Base-by-base conservation (phyloP, 2,113 vertebrate genomes). In the Myiopsitta monachus region DNA sequence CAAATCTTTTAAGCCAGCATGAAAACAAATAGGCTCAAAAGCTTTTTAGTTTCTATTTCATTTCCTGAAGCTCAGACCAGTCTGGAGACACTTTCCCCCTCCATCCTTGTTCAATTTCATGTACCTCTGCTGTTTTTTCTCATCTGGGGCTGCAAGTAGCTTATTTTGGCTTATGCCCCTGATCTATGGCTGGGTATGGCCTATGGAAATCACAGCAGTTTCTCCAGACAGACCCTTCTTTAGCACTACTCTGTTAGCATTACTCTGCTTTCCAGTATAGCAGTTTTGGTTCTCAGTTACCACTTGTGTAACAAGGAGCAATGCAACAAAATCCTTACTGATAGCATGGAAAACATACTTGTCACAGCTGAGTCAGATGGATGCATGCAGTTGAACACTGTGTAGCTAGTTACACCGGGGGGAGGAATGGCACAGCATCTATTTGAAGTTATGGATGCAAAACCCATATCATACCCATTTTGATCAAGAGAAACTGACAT, bases 181-280 rank as follows among this genome's bases (percentile, higher is more conserved):
- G 16, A 10, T 46, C 31, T 1, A 0, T 28, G 16, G 18, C 22
- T 92, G 68, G 6, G 16, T 43, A 51, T 14, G 33, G 8, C 18
- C 33, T n/a, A 10, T 19, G 49, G 30, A 66, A 85, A 72, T 44
- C 19, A 23, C 24, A 54, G 5, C 4, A 68, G 2, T 23, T 82
- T 59, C 38, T 93, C 30, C 54, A 94, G 36, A 12, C 9, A 57
- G 75, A 49, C 6, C 6, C 26, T 76, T 57, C 18, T 43, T 3
- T 2, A 54, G 21, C 0, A 1, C 17, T n/a, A 38, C 6, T 76
- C 11, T n/a, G n/a, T n/a, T n/a, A 8, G 38, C 24, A 28, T 44
- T 11, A 18, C 11, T 38, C 18, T 44, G 2, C 15, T 73, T 80
- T 55, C 30, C 33, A 77, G 15, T 31, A 47, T 7, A 33, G 13